Evolutionary conservation across 1,140 invertebrate species (phyloP).

Genomic region (Agraylea sexmaculata): DNA sequence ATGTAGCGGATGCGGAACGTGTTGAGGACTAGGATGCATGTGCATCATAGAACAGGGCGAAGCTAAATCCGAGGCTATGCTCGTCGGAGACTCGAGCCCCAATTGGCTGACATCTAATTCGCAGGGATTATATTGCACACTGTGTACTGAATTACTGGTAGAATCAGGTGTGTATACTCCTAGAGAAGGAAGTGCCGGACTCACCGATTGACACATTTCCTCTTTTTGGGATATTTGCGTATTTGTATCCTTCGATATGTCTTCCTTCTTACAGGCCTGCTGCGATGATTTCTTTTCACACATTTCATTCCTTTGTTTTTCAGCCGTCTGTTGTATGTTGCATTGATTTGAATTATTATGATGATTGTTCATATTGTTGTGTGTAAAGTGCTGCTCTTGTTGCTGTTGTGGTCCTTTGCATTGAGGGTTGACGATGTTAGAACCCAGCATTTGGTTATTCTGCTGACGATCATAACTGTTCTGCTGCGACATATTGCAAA

Average conservation of each 20-base stretch:
- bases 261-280: constrained; percentile 38
- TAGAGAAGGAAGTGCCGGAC: constrained; percentile 59
- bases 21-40: constrained; percentile 43
- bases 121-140: constrained; percentile 64
- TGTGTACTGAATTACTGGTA: constrained; percentile 73
- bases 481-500: constrained; percentile 7
- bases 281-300: constrained; percentile 47
- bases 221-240: constrained; percentile 28
- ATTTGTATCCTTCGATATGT: constrained; percentile 28
- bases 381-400: constrained; percentile 30
- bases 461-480: constrained; percentile 17
- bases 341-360: constrained; percentile 25
- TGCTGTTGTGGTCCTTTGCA: constrained; percentile 22
- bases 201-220: constrained; percentile 41
- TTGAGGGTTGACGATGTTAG: constrained; percentile 14
- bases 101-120: constrained; percentile 75
- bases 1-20: constrained; percentile 45
- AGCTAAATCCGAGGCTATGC: constrained; percentile 73
- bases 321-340: constrained; percentile 26
- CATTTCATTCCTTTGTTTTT: constrained; percentile 18
- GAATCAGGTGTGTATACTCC: constrained; percentile 76
- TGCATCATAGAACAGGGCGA: constrained; percentile 60
- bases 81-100: constrained; percentile 74
- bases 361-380: constrained; percentile 30
- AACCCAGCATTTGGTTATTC: constrained; percentile 14